Evolutionary conservation across 2,888 invertebrate genomes (phyloP).

Genomic region (Monopis laevigella): DNA sequence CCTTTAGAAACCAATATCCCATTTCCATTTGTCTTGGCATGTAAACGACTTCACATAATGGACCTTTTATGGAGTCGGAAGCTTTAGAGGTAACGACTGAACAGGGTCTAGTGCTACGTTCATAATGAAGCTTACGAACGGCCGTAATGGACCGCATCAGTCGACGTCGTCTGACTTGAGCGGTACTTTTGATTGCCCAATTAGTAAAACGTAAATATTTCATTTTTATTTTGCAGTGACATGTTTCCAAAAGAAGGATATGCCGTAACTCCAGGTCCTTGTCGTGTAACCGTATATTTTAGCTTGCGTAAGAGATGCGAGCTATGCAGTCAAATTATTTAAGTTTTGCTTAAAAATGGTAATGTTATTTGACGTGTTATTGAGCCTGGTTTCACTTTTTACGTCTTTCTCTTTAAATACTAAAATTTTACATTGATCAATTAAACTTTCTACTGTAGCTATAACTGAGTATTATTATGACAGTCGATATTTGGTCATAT

Average conservation of each 20-base stretch:
- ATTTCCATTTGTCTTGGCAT: conserved; percentile 29
- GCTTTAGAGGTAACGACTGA: conserved; percentile 11
- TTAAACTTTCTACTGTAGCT: conserved; percentile 2
- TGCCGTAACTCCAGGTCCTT: no score
- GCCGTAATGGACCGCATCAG: conserved; percentile 30
- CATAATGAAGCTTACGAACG: conserved; percentile 11
- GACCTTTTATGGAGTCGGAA: conserved; percentile 27
- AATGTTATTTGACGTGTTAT: background rate
- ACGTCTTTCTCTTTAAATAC: no score
- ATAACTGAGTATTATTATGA: background rate
- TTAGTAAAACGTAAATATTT: conserved; percentile 27
- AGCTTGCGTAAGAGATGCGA: no score
- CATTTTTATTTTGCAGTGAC: conserved; percentile 2
- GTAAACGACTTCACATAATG: conserved; percentile 31
- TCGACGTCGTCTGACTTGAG: conserved; percentile 21
- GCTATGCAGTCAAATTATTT: no score
- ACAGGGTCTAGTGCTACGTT: conserved; percentile 8
- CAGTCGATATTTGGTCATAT: background rate
- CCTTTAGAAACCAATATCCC: conserved; percentile 27
- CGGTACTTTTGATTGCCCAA: conserved; percentile 40
- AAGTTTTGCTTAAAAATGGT: conserved; percentile 1
- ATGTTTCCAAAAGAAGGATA: conserved; percentile 3
- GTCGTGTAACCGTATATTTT: no score
- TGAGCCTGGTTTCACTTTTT: background rate
- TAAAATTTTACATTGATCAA: conserved; percentile 6